Evolutionary conservation across 2,113 vertebrate species (phyloP).

Genomic region (Seriola aureovittata): DNA sequence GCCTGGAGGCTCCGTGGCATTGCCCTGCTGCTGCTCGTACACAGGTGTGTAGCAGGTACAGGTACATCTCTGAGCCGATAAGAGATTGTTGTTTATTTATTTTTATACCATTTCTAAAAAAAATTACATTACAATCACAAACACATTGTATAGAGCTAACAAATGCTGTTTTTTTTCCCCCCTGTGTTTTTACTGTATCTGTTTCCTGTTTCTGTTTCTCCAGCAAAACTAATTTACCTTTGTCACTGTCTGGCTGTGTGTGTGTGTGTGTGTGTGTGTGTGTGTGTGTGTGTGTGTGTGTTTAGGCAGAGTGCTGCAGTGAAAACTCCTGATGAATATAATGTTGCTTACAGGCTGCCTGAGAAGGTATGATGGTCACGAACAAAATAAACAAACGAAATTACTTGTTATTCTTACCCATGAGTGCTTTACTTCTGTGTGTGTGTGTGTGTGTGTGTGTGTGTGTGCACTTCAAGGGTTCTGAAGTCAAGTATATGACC

Average conservation of each 20-base stretch:
- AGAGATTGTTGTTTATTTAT: background rate
- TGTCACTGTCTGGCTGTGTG: background rate
- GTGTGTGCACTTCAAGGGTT: conserved; percentile 75
- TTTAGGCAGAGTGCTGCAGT: conserved; percentile 78
- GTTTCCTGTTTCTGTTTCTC: background rate
- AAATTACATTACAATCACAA: no score
- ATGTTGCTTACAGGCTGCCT: conserved; percentile 81
- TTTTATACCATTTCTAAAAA: no score
- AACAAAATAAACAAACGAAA: background rate
- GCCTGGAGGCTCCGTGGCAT: conserved; percentile 92
- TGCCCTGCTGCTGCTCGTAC: conserved; percentile 89
- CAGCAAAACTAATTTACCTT: background rate
- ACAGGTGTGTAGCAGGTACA: conserved; percentile 82
- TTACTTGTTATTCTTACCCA: background rate
- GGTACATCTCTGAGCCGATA: no score
- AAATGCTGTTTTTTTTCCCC: background rate
- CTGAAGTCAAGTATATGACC: conserved; percentile 87
- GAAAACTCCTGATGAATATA: conserved; percentile 76
- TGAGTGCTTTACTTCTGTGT: background rate
- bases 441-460: conserved; percentile 7
- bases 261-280: no score
- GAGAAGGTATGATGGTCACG: conserved; percentile 71
- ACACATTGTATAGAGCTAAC: background rate
- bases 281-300: conserved; percentile 19
- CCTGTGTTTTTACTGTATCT: no score